Percentiles rank a stretch among this genome's conserved stretches.
Conservation (phyloP, 2,113 vertebrate species). For the Tricholaema leucomelas region DNA sequence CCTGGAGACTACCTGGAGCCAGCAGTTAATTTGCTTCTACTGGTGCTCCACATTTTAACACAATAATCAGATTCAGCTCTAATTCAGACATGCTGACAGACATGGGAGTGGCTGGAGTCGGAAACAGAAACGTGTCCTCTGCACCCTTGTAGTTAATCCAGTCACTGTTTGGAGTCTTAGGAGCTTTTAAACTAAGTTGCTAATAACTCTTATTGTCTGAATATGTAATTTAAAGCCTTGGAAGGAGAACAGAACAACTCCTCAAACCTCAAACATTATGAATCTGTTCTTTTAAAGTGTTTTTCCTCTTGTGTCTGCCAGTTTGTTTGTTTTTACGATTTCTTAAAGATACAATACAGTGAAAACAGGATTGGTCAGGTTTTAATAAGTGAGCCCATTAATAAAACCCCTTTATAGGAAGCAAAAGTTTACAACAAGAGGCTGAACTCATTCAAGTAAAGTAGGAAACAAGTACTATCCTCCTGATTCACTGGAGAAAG, state of each 20-base stretch:
- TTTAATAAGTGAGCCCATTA: neutral
- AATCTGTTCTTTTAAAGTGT: conserved; percentile 9
- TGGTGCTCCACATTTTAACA: conserved; percentile 24
- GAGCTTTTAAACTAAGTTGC: conserved; percentile 48
- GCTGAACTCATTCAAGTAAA: neutral
- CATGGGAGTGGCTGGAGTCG: conserved; percentile 35
- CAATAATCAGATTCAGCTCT: conserved; percentile 47
- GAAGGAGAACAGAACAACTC: conserved; percentile 37
- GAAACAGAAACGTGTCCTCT: conserved; percentile 56
- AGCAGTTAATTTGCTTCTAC: neutral
- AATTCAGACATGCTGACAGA: conserved; percentile 69
- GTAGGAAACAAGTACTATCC: neutral
- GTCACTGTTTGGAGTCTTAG: conserved; percentile 62
- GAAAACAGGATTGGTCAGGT: neutral
- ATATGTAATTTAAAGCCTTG: conserved; percentile 35
- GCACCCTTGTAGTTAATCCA: conserved; percentile 57
- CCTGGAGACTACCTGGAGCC: conserved; percentile 19
- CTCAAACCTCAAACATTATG: conserved; percentile 3
- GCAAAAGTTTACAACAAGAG: neutral
- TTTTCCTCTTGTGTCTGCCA: conserved; percentile 26
- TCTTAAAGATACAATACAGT: neutral
- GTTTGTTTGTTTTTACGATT: conserved; percentile 46
- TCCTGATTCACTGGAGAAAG: neutral
- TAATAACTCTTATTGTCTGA: conserved; percentile 31
- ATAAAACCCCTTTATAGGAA: conserved; percentile 11